Conservation (phyloP, 2,888 invertebrate genomes). For the Acholoe squamosa region DNA sequence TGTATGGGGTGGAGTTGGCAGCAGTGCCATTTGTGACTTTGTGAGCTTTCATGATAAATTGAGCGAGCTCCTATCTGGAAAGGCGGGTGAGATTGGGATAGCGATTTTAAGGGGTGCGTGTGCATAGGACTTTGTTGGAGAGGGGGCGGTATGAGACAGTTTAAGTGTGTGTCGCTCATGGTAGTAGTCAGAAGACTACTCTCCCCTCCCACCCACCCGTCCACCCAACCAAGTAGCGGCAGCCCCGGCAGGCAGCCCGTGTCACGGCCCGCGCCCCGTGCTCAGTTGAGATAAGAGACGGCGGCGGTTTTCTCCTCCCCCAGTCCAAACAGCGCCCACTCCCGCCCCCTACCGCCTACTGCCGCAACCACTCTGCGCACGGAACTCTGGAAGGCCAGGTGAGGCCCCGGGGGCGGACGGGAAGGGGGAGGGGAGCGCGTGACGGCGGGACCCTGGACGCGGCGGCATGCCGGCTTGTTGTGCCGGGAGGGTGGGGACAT, state of each 20-base stretch:
- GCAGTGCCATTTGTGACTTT: background rate
- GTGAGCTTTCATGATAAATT: constrained; percentile 41
- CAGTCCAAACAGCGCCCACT: background rate
- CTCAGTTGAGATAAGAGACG: constrained; percentile 4
- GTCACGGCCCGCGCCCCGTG: constrained; percentile 15
- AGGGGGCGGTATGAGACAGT: background rate
- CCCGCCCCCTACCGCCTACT: background rate
- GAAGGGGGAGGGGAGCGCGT: background rate
- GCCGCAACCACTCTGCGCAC: background rate
- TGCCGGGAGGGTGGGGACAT: constrained; percentile 5
- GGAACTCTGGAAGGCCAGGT: constrained; percentile 38
- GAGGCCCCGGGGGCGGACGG: constrained; percentile 45
- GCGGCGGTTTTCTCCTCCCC: background rate
- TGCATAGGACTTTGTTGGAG: too few relatives aligned
- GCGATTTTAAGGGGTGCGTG: background rate
- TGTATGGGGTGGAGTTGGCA: background rate
- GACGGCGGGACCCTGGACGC: constrained; percentile 12
- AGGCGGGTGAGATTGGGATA: background rate
- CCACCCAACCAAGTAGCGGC: background rate
- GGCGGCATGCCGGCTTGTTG: background rate
- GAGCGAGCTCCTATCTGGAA: background rate
- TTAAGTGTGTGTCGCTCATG: too few relatives aligned
- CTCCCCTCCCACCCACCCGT: background rate
- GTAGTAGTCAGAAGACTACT: background rate
- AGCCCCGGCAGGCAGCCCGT: background rate